Percentiles rank a stretch among this genome's conserved stretches.
Conservation (phyloP, 1,140 invertebrate species). For the Macrocentrus cingulum region DNA sequence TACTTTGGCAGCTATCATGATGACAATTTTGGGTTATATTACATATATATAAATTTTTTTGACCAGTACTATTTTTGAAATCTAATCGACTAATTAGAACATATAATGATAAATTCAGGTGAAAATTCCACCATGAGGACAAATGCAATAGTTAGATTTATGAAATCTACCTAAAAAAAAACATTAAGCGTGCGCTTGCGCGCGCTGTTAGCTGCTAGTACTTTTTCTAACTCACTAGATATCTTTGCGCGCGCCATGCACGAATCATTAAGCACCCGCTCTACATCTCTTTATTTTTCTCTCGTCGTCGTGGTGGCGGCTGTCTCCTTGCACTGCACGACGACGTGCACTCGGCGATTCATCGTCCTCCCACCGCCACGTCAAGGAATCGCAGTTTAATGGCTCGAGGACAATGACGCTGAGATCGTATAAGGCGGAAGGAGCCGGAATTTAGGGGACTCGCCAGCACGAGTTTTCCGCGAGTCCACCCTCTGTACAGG, state of each 20-base stretch:
- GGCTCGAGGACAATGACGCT: conserved; percentile 28
- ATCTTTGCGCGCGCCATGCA: conserved; percentile 9
- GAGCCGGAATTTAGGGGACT: conserved; percentile 26
- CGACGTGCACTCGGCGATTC: conserved; percentile 15
- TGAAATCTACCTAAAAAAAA: too few relatives aligned
- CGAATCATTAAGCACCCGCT: conserved; percentile 27
- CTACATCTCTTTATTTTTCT: conserved; percentile 5
- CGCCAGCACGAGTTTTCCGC: conserved; percentile 15
- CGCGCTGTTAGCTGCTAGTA: too few relatives aligned
- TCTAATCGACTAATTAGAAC: too few relatives aligned
- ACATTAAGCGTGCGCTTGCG: too few relatives aligned
- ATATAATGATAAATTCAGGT: too few relatives aligned
- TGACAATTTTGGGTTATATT: too few relatives aligned
- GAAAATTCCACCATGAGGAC: too few relatives aligned
- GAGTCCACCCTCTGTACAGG: conserved; percentile 16
- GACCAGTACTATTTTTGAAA: too few relatives aligned
- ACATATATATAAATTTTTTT: too few relatives aligned
- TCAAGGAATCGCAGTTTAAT: conserved; percentile 41
- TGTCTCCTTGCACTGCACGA: background rate
- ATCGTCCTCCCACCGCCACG: conserved; percentile 9
- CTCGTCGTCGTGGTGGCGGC: too few relatives aligned
- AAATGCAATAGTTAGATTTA: too few relatives aligned
- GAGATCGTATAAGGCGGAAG: conserved; percentile 12
- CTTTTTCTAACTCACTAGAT: background rate
- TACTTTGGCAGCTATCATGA: too few relatives aligned